Evolutionary conservation across 1,140 invertebrate species (phyloP).

Genomic region (Helicoverpa armigera): DNA sequence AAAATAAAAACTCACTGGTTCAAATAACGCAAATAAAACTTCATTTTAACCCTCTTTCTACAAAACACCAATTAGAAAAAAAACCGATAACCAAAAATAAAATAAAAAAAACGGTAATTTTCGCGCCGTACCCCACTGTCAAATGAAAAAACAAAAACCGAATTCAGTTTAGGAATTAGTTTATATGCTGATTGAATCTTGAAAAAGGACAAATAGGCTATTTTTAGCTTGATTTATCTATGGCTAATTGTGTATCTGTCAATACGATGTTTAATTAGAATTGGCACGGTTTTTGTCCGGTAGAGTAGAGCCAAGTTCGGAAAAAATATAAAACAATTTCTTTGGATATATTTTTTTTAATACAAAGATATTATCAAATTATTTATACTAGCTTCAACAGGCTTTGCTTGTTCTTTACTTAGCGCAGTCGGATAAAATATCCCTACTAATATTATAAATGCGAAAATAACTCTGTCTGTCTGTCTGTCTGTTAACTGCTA

Average conservation of each 20-base stretch:
- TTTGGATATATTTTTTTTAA: no score
- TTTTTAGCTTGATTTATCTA: background rate
- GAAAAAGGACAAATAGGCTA: constrained; percentile 13
- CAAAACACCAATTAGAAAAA: constrained; percentile 44
- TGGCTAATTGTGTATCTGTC: background rate
- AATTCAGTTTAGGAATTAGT: background rate
- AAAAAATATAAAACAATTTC: no score
- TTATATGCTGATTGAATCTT: background rate
- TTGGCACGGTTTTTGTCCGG: background rate
- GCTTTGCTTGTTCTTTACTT: no score
- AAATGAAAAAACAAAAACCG: constrained; percentile 36
- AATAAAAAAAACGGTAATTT: constrained; percentile 51
- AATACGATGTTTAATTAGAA: constrained; percentile 5
- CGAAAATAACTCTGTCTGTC: no score
- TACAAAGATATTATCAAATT: no score
- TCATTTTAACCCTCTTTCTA: constrained; percentile 60
- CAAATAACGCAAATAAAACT: constrained; percentile 75
- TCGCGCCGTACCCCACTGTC: constrained; percentile 29
- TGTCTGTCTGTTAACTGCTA: no score
- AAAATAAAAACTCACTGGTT: constrained; percentile 70
- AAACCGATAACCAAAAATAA: constrained; percentile 34
- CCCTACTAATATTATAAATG: no score
- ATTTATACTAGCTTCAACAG: no score
- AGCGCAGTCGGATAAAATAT: no score
- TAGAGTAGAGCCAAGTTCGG: background rate